These are phyloP conservation scores for Drosophila ambigua DNA, from an alignment of 1,140 invertebrate species.

Conservation along the genomic window DNA sequence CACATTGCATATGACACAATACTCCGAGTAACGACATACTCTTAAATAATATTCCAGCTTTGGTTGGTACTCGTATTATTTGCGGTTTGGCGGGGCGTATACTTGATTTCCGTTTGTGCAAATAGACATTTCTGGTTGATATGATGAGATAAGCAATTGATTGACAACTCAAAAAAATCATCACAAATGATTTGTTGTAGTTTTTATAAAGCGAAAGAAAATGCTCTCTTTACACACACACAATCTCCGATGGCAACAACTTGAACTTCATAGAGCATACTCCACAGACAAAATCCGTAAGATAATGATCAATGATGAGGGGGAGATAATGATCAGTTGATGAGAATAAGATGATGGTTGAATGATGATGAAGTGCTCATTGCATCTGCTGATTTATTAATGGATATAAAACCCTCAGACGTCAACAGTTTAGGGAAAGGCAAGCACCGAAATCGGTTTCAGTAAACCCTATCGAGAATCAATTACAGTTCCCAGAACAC, in stretches of 20 bases:
- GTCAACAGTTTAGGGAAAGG: background rate
- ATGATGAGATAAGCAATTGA: slow-evolving; percentile 47
- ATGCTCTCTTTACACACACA: no score
- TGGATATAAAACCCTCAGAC: background rate
- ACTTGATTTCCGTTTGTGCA: slow-evolving; percentile 26
- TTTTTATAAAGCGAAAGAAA: no score
- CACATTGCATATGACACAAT: no score
- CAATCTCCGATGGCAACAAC: no score
- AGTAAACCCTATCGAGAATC: background rate
- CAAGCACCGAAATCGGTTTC: slow-evolving; percentile 23
- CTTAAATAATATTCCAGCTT: slow-evolving; percentile 19
- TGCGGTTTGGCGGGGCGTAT: slow-evolving; percentile 15
- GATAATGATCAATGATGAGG: no score
- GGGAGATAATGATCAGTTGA: slow-evolving; percentile 16
- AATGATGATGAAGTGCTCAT: slow-evolving; percentile 28
- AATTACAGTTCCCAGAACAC: background rate
- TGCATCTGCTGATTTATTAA: slow-evolving; percentile 25
- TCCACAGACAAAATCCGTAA: no score
- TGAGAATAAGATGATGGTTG: background rate
- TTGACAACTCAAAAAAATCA: slow-evolving; percentile 18
- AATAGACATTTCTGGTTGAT: slow-evolving; percentile 25
- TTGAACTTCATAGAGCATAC: no score
- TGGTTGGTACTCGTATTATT: background rate
- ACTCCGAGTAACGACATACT: no score
- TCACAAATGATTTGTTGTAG: no score